Evolutionary conservation across 2,113 vertebrate species (phyloP), one percentile per base, ranked within the genome.

Genomic region (Pygoscelis antarcticus): DNA sequence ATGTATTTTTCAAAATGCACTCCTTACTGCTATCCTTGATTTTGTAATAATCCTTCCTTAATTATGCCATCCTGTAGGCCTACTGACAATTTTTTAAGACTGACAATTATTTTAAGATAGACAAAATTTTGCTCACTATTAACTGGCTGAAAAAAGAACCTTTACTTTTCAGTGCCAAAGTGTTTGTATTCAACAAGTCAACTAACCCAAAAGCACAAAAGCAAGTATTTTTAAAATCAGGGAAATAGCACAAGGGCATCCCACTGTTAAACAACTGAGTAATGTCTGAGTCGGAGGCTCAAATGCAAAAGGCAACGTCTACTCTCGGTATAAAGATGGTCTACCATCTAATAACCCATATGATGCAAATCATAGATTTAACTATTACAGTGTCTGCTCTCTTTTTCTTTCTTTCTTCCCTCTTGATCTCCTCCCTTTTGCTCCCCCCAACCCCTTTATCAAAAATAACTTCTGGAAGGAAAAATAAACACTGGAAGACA

Each of bases 401-500:
- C 74, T 65, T 34, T 83, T 58, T 65, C 34, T 91, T 52, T 87
- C 80, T 85, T 65, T 30, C 68, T 76, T 89, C 44, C 6, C 38
- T 71, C 87, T 93, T 91, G 75, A 95, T 94, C 75, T 79, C 62
- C 34, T 83, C 44, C 49, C 70, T 69, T 65, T 79, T 36, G 2
- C n/a, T 58, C 46, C 78, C 38, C 42, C 3, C 54, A 87, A 61
- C 36, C 30, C 79, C 62, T 92, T 95, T 96, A 94, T 93, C 80
- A 94, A 94, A 90, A 92, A 89, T 87, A 97, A 93, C 87, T 95
- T 13, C 10, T 88, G 87, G 82, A 71, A 93, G 85, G 87, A 96
- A 93, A 98, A 97, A 97, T 88, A 97, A 97, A 94, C 89, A 95
- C 75, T 90, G 96, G 85, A 91, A 55, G 87, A 83, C 72, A 17